phyloP scores from a whole-genome alignment of 64 coral and sea anemone genomes.

The Pocillopora damicornis region DNA sequence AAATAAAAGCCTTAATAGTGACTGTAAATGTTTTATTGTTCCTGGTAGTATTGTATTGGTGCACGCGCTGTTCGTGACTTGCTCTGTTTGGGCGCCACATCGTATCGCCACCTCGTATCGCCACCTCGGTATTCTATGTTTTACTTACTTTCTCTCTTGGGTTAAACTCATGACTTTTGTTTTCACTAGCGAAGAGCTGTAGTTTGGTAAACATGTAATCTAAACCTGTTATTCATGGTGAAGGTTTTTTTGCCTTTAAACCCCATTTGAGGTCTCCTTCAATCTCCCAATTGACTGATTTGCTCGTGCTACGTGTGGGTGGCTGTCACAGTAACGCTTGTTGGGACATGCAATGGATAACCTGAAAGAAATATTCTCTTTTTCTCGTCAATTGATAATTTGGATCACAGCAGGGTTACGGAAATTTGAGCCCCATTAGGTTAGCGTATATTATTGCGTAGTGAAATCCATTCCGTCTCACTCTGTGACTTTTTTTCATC shows the following conservation, averaged over 20 bases:
- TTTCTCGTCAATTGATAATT: slow-evolving; percentile 37
- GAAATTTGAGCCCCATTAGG: slow-evolving; percentile 15
- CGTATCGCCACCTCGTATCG: not conserved
- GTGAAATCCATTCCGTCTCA: not conserved
- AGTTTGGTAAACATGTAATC: slow-evolving; percentile 44
- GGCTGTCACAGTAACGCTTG: not conserved
- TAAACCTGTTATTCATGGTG: slow-evolving; percentile 4
- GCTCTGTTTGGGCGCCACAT: not conserved
- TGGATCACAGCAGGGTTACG: slow-evolving; percentile 21
- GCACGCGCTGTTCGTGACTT: too few species aligned
- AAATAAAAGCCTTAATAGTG: not conserved
- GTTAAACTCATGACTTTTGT: slow-evolving; percentile 21
- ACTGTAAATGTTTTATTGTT: not conserved
- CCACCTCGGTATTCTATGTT: not conserved
- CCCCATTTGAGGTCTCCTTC: not conserved
- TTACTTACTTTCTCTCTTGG: slow-evolving; percentile 1
- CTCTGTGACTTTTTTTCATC: slow-evolving; percentile 1
- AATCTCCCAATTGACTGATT: not conserved
- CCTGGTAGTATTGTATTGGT: not conserved
- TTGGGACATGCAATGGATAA: not conserved
- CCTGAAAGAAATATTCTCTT: slow-evolving; percentile 42
- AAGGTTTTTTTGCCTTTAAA: not conserved
- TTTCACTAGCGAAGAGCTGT: slow-evolving; percentile 16
- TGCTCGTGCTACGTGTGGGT: not conserved
- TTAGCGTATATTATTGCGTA: not conserved